Base-by-base conservation (phyloP, 1,140 invertebrate species). In the Drosophila pectinifera region DNA sequence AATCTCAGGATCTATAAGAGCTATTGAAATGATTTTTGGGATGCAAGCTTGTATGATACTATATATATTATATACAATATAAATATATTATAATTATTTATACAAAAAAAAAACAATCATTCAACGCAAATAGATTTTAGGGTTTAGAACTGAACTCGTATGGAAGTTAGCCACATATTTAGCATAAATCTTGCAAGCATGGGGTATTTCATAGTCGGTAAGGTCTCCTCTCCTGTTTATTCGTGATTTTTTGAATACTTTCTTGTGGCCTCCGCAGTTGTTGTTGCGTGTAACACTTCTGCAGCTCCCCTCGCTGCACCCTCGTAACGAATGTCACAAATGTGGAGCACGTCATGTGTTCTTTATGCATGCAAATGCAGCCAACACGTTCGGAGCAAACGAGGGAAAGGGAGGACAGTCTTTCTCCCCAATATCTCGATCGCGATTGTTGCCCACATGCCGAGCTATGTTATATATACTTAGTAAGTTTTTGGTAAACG, bases 341-440 rank as follows among this genome's bases (percentile, higher is more conserved):
- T 88, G 75, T 86, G 84, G 83, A 88, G 83, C 83, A 86, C 74
- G 84, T 82, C 83, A 82, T 88, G 63, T 88, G 56, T 72, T 75
- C 39, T 68, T 76, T 74, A 54, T 81, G 74, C 63, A 83, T 88
- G 83, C 63, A 79, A 78, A 79, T 83, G 80, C 73, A 63, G 41
- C 57, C 54, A 73, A 61, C 69, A 45, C 45, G 68, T 59, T 36
- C 56, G 39, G 67, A 34, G 28, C n/a, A 24, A 43, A 45, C 28
- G 62, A 54, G 63, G 22, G 34, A 56, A 53, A 55, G 20, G 16
- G 26, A 53, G 26, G 28, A 53, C 36, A 5, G 4, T 78, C 28
- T 61, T 36, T 59, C 67, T 61, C 46, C 16, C 51, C 16, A 38
- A 34, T 46, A 31, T 45, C 36, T 51, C 39, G 65, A 70, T 63